A percentile compares a stretch with the other conserved stretches of the same genome.
These are phyloP conservation scores for Calameuta idolon DNA, from an alignment of 2,888 invertebrate species.

Conservation along the genomic window DNA sequence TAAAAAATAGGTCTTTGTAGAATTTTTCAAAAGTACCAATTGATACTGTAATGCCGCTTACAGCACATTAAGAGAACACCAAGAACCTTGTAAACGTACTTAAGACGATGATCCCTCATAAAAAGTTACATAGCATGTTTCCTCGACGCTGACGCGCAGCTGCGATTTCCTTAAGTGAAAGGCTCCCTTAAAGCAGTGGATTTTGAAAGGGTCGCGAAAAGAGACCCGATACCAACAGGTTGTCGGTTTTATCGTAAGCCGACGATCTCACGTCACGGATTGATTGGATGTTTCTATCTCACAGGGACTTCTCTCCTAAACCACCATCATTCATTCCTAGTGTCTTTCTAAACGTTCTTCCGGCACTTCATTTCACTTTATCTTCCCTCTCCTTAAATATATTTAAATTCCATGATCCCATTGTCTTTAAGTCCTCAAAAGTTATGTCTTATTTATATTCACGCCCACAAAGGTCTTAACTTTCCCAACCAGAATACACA, in stretches of 20 bases:
- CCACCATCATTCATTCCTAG: not conserved
- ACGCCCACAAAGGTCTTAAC: too few relatives aligned
- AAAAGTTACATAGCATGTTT: not conserved
- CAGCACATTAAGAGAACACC: not conserved
- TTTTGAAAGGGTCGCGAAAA: not conserved
- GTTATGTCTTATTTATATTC: not conserved
- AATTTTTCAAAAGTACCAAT: not conserved
- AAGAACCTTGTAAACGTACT: not conserved
- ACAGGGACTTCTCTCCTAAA: not conserved
- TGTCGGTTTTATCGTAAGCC: not conserved
- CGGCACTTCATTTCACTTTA: too few relatives aligned
- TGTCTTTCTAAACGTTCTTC: not conserved
- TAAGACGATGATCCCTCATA: not conserved
- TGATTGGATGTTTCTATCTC: not conserved
- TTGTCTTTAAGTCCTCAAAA: not conserved
- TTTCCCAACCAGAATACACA: not conserved
- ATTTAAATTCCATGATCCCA: too few relatives aligned
- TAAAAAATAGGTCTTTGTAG: not conserved
- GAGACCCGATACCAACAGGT: not conserved
- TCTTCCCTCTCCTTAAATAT: too few relatives aligned
- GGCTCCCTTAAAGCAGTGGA: not conserved
- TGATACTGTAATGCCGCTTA: not conserved
- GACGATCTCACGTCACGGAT: not conserved
- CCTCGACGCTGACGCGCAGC: not conserved
- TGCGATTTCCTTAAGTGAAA: not conserved